Base-by-base conservation (phyloP, 2,113 vertebrate genomes). In the Aegotheles bennettii region DNA sequence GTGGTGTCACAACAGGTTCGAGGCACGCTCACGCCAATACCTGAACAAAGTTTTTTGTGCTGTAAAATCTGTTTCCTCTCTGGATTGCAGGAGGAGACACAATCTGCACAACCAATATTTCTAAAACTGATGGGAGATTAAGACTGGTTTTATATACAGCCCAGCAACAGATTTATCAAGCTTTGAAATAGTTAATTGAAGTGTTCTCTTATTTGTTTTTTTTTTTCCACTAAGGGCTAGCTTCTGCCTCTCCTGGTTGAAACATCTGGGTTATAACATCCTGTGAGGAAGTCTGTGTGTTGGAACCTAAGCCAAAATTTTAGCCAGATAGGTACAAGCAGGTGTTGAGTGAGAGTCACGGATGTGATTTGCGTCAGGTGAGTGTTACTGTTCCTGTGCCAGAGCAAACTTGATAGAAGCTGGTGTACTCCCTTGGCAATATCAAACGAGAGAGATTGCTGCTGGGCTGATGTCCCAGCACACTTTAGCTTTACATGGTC, bases 341-440 rank as follows among this genome's bases (percentile, higher is more conserved):
- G 48, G 28, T 0, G 0, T 4, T 48, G 56, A 56, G 51, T 56
- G 47, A 87, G 68, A 89, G 60, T 25, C 51, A 28, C 0, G 1
- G 60, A 14, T 23, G 53, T 48, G 73, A 56, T 51, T 33, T 50
- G 54, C 2, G 3, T 48, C 24, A 11, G 47, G 38, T 42, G n/a
- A 86, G 42, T 6, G 20, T 16, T 33, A 13, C 20, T 18, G 3
- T 23, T 6, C 0, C 18, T 51, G 33, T 70, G 61, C 63, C 53
- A 68, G 45, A 45, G 59, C 6, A 64, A 56, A 56, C 53, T 7
- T 9, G n/a, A 29, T 3, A n/a, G 84, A 64, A 78, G 51, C 16
- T 64, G 31, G 7, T 29, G 40, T 25, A 7, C 35, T 64, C 69
- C 38, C 50, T 43, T 56, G 29, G 18, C 60, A 59, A 1, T 5